Evolutionary conservation across 2,888 invertebrate species (phyloP), one percentile per base, ranked within the genome.

Genomic region (Chorisops tibialis): DNA sequence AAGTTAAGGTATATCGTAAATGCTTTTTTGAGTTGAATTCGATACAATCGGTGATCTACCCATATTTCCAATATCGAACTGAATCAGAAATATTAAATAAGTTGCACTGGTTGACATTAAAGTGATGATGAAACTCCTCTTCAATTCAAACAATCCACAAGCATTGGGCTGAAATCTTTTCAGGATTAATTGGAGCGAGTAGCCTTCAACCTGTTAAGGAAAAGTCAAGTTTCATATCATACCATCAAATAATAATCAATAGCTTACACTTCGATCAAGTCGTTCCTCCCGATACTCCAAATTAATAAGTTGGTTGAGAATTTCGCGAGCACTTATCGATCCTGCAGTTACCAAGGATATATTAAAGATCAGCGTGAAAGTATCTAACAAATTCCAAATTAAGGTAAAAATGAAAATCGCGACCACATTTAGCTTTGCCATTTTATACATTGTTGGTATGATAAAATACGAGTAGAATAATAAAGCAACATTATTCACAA

Each of bases 31-130:
- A n/a, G n/a, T n/a, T n/a, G n/a, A n/a, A n/a, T n/a, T n/a, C n/a
- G n/a, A n/a, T n/a, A n/a, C n/a, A n/a, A n/a, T n/a, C n/a, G n/a
- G n/a, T n/a, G n/a, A n/a, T n/a, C n/a, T n/a, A n/a, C n/a, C n/a
- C n/a, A n/a, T n/a, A n/a, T n/a, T n/a, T n/a, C n/a, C n/a, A n/a
- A n/a, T n/a, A n/a, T n/a, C n/a, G n/a, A n/a, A n/a, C n/a, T n/a
- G n/a, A n/a, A n/a, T n/a, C n/a, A n/a, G n/a, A n/a, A 54, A 54
- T 41, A 54, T 54, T 14, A 54, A n/a, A 14, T 54, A 54, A 14
- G 54, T 54, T 21, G 54, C 54, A 2, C 41, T 54, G 1, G 54
- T 43, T 7, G 54, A 54, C n/a, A 54, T 16, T 11, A 54, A 14
- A 14, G 54, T 41, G 9, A 54, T 43, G 9, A 54, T 54, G 41